Evolutionary conservation across 2,113 vertebrate genomes (phyloP).

Genomic region (Cygnus buccinator): DNA sequence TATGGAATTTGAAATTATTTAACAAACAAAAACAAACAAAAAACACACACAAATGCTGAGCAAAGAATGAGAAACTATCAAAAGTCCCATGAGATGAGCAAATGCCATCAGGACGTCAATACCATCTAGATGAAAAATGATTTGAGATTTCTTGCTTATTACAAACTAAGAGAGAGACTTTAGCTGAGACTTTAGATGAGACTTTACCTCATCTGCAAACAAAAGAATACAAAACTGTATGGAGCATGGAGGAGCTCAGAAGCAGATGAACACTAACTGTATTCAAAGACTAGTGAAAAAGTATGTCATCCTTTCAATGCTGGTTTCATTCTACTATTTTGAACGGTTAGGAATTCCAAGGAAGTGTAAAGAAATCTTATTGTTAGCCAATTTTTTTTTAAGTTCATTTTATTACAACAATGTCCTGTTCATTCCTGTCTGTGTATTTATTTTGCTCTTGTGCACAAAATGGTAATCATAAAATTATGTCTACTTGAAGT

Average conservation of each 20-base stretch:
- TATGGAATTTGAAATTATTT: not conserved
- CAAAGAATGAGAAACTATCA: not conserved
- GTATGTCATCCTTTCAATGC: not conserved
- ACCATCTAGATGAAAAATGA: not conserved
- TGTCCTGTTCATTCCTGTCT: not conserved
- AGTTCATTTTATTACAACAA: not conserved
- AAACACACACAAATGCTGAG: not conserved
- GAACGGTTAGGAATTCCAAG: not conserved
- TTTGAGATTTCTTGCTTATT: not conserved
- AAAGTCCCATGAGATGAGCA: not conserved
- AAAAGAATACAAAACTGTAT: not conserved
- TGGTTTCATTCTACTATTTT: not conserved
- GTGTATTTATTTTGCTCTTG: not conserved
- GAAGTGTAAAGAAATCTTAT: not conserved
- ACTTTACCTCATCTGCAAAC: not conserved
- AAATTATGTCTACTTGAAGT: not conserved
- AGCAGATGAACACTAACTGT: not conserved
- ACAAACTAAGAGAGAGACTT: not conserved
- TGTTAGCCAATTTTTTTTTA: not conserved
- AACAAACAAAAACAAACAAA: no score
- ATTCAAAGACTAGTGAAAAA: not conserved
- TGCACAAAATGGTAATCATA: not conserved
- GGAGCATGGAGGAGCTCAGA: not conserved
- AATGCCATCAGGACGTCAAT: not conserved
- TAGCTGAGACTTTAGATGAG: not conserved